A percentile compares a stretch with the other conserved stretches of the same genome.
Evolutionary conservation across 1,140 invertebrate genomes (phyloP).

Genomic region (Drosophila littoralis): DNA sequence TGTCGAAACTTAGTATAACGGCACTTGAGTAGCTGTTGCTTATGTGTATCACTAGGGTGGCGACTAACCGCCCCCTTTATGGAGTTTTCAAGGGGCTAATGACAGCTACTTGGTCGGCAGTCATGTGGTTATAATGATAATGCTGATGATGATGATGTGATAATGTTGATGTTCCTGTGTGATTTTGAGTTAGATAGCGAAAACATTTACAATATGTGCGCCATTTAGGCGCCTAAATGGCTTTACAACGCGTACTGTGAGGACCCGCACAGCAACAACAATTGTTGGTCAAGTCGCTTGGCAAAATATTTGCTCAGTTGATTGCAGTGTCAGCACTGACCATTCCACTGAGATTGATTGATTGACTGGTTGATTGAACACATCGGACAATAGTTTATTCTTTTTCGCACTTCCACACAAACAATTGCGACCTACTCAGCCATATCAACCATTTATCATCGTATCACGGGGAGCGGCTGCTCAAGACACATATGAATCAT

Average conservation of each 20-base stretch:
- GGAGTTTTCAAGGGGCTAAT: too few species aligned
- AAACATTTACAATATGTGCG: constrained; percentile 9
- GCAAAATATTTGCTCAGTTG: constrained; percentile 61
- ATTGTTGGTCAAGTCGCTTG: constrained; percentile 39
- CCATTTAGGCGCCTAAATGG: constrained; percentile 11
- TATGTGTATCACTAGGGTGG: not conserved
- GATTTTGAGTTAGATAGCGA: constrained; percentile 37
- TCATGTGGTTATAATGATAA: constrained; percentile 16
- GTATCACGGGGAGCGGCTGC: constrained; percentile 12
- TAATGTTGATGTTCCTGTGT: constrained; percentile 53
- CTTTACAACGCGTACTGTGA: not conserved
- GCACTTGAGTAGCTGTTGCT: not conserved
- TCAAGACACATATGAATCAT: constrained; percentile 33
- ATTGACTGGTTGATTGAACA: constrained; percentile 54
- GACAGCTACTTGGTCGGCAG: constrained; percentile 3
- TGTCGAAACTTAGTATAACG: too few species aligned
- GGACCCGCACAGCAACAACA: not conserved
- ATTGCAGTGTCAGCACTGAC: constrained; percentile 61
- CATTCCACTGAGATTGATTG: constrained; percentile 32
- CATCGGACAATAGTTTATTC: constrained; percentile 19
- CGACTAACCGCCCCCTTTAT: not conserved
- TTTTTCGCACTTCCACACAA: constrained; percentile 25
- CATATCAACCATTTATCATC: constrained; percentile 45
- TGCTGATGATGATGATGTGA: constrained; percentile 43
- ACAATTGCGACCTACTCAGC: too few species aligned